A percentile compares a stretch with the other conserved stretches of the same genome.
phyloP scores from a whole-genome alignment of 2,888 invertebrate genomes.

The Cephus sareptanus region DNA sequence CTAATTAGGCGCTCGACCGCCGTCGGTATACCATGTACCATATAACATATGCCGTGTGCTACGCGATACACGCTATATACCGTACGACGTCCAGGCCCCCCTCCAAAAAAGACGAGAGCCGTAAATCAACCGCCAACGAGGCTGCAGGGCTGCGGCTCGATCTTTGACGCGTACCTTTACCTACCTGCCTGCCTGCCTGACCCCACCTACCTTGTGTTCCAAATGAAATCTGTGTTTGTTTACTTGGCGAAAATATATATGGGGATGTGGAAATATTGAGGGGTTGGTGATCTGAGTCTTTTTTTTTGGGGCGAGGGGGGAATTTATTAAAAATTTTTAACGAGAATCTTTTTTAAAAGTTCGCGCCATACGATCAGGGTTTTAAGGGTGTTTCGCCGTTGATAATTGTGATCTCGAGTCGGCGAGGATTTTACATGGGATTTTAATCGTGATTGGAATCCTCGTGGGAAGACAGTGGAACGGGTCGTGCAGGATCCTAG shows the following conservation, averaged over 20 bases:
- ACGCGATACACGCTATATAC: conserved; percentile 41
- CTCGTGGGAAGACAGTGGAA: not conserved
- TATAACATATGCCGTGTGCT: conserved; percentile 48
- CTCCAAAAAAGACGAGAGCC: conserved; percentile 36
- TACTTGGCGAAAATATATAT: too few species aligned
- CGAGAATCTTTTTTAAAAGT: too few species aligned
- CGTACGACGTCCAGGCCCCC: conserved; percentile 30
- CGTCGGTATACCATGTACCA: conserved; percentile 41
- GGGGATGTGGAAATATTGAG: too few species aligned
- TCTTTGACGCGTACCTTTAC: conserved; percentile 29
- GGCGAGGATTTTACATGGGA: too few species aligned
- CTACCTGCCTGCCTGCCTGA: conserved; percentile 5
- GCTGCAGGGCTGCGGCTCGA: conserved; percentile 19
- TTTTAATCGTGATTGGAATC: too few species aligned
- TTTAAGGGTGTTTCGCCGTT: too few species aligned
- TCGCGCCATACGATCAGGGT: too few species aligned
- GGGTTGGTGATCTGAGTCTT: too few species aligned
- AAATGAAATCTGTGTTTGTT: too few species aligned
- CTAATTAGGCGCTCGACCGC: conserved; percentile 55
- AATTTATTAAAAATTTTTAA: too few species aligned
- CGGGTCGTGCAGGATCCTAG: conserved; percentile 33
- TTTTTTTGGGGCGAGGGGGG: fast-evolving
- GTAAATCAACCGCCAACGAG: conserved; percentile 59
- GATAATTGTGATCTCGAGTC: too few species aligned
- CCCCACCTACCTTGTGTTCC: not conserved